Conservation (phyloP, 2,797 vertebrate genomes). For the Thunnus albacares region DNA sequence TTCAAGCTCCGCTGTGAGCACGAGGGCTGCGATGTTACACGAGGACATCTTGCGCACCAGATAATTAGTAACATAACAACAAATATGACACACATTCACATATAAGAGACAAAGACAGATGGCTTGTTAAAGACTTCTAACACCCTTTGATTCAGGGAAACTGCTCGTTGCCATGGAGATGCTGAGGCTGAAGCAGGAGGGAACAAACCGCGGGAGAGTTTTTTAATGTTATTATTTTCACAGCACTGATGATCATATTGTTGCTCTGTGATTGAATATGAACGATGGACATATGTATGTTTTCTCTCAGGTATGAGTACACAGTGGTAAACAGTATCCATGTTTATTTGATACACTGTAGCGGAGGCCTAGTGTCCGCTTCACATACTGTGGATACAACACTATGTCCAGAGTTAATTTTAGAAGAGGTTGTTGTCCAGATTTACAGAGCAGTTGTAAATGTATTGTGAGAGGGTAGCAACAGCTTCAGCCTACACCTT, state of each 20-base stretch:
- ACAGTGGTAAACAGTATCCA: neutral
- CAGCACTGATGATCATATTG: neutral
- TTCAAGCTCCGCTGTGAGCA: slow-evolving; percentile 20
- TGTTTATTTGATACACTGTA: neutral
- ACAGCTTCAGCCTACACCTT: no score
- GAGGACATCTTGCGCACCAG: slow-evolving; percentile 37
- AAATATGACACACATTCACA: slow-evolving; percentile 35
- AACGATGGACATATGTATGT: neutral
- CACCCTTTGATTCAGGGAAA: slow-evolving; percentile 15
- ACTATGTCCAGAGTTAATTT: slow-evolving; percentile 13
- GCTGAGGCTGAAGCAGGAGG: slow-evolving; percentile 22
- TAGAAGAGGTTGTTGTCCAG: neutral
- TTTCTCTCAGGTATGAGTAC: neutral
- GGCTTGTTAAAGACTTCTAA: slow-evolving; percentile 48
- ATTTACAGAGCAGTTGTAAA: no score
- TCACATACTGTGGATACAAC: slow-evolving; percentile 11
- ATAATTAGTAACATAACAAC: slow-evolving; percentile 38
- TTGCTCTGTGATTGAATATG: neutral
- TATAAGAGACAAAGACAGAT: slow-evolving; percentile 46
- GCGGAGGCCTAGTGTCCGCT: neutral
- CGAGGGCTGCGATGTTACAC: slow-evolving; percentile 28
- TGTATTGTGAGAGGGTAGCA: no score
- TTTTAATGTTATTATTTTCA: slow-evolving; percentile 4
- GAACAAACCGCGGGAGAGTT: slow-evolving; percentile 12
- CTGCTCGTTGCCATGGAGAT: slow-evolving; percentile 40